Evolutionary conservation across 2,888 invertebrate genomes (phyloP).

Genomic region (Oscheius myriophilus): DNA sequence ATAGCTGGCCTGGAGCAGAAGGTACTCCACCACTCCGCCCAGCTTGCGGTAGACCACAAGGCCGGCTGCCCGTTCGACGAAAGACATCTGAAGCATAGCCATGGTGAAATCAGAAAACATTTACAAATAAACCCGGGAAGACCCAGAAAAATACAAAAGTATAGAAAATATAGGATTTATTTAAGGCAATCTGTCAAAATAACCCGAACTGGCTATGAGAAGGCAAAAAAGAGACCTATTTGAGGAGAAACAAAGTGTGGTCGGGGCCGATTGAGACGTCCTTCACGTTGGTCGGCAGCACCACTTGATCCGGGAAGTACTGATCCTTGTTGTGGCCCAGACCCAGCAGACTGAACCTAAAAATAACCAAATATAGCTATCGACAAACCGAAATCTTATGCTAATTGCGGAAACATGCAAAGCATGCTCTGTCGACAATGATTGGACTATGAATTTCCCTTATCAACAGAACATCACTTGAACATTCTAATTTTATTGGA

Average conservation of each 20-base stretch:
- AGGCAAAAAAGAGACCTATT: constrained; percentile 24
- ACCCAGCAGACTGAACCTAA: constrained; percentile 47
- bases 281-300: constrained; percentile 52
- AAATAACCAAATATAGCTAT: constrained; percentile 1
- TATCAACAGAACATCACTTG: too few relatives aligned
- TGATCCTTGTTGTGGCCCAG: constrained; percentile 61
- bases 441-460: too few relatives aligned
- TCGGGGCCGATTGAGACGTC: constrained; percentile 58
- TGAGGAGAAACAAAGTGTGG: constrained; percentile 58
- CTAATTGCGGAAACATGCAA: too few relatives aligned
- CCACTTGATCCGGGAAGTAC: constrained; percentile 61
- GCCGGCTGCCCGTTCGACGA: constrained; percentile 80
- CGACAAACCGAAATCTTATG: not conserved
- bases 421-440: too few relatives aligned
- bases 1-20: constrained; percentile 81
- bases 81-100: constrained; percentile 10
- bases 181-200: not conserved
- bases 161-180: not conserved
- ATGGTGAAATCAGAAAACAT: not conserved
- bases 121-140: not conserved
- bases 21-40: constrained; percentile 73
- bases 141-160: not conserved
- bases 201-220: not conserved
- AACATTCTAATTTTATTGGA: too few relatives aligned
- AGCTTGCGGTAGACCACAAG: constrained; percentile 83